phyloP scores from a whole-genome alignment of 2,888 invertebrate genomes.

The Tetragonula carbonaria region DNA sequence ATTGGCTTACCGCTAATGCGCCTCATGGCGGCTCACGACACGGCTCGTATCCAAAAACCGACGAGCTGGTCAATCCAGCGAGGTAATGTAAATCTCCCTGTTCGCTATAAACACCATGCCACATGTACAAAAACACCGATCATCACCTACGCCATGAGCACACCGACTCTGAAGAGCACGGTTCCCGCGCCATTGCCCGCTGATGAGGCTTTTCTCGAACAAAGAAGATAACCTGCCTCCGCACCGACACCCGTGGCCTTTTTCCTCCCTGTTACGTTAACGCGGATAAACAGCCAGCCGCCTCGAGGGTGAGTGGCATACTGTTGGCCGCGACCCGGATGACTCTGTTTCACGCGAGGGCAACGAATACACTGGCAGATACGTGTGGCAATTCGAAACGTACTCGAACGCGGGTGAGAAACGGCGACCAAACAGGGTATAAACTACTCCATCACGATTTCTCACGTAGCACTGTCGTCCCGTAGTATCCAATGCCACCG shows the following conservation, averaged over 20 bases:
- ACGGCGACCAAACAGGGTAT: conserved; percentile 52
- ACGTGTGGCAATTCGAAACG: conserved; percentile 27
- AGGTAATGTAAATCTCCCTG: conserved; percentile 50
- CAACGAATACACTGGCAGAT: background rate
- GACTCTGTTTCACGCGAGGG: background rate
- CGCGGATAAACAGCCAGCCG: conserved; percentile 39
- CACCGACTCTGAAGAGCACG: conserved; percentile 53
- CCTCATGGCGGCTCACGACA: conserved; percentile 78
- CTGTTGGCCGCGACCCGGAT: conserved; percentile 6
- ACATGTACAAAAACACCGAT: conserved; percentile 64
- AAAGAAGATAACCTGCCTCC: conserved; percentile 45
- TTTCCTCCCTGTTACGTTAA: conserved; percentile 34
- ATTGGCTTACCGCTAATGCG: conserved; percentile 80
- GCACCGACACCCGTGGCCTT: conserved; percentile 34
- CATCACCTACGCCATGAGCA: conserved; percentile 70
- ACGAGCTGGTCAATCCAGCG: conserved; percentile 53
- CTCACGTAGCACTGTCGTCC: conserved; percentile 55
- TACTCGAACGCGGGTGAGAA: conserved; percentile 35
- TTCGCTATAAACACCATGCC: conserved; percentile 68
- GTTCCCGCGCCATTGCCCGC: conserved; percentile 70
- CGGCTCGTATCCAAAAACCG: conserved; percentile 63
- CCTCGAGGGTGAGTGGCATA: conserved; percentile 26
- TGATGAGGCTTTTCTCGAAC: conserved; percentile 47
- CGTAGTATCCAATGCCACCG: conserved; percentile 71
- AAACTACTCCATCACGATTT: conserved; percentile 58